Percentiles rank a stretch among this genome's conserved stretches.
Evolutionary conservation across 2,113 vertebrate genomes (phyloP).

Genomic region (Bagarius yarrelli): DNA sequence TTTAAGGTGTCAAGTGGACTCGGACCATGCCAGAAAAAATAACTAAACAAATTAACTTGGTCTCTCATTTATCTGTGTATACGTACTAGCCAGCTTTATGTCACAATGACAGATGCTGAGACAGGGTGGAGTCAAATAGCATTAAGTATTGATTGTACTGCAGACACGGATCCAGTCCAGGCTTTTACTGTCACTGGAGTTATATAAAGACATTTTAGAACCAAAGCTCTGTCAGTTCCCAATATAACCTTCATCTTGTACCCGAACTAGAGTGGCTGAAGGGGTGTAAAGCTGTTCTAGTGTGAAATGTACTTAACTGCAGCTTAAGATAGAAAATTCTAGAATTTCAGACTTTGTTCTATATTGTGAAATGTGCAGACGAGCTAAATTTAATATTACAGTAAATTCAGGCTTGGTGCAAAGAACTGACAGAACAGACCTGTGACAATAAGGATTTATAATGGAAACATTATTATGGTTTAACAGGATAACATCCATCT

Average conservation of each 20-base stretch:
- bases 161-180: conserved; percentile 2
- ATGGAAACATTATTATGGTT: neutral
- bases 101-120: conserved; percentile 17
- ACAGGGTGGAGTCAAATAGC: conserved; percentile 10
- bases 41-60: too few species aligned
- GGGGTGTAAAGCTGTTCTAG: conserved; percentile 43
- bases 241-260: conserved; percentile 20
- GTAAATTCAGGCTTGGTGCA: neutral
- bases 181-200: conserved; percentile 19
- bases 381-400: too few species aligned
- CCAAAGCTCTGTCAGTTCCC: conserved; percentile 18
- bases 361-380: too few species aligned
- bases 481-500: neutral
- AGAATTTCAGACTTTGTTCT: too few species aligned
- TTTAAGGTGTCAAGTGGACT: too few species aligned
- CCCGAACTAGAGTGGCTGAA: neutral
- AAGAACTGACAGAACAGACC: neutral
- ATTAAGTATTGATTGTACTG: conserved; percentile 34
- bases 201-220: neutral
- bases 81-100: neutral
- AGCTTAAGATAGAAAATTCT: conserved; percentile 60
- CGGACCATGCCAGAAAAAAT: neutral
- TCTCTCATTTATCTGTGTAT: neutral
- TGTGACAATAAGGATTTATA: too few species aligned
- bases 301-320: conserved; percentile 59